Evolutionary conservation across 2,797 vertebrate genomes (phyloP).

Genomic region (Sebastiscus albofasciatus): DNA sequence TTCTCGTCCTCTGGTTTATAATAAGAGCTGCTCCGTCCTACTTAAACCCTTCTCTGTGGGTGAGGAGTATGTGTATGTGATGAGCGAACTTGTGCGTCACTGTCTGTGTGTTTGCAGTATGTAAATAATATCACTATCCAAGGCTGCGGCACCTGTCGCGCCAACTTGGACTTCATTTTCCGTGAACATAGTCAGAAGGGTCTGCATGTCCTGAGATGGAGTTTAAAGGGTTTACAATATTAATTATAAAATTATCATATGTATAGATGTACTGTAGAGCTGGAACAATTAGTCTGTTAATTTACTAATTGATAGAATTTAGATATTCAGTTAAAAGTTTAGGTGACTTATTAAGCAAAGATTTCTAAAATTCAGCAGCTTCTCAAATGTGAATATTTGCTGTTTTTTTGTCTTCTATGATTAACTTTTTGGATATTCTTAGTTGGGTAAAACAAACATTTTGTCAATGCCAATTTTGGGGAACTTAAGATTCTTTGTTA

Average conservation of each 20-base stretch:
- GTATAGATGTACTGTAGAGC: not conserved
- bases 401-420: not conserved
- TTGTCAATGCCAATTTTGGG: not conserved
- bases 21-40: constrained; percentile 47
- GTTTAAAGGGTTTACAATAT: not conserved
- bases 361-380: not conserved
- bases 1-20: constrained; percentile 58
- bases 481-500: not conserved
- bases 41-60: constrained; percentile 37
- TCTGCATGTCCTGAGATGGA: not conserved
- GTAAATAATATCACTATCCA: constrained; percentile 23
- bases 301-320: not conserved
- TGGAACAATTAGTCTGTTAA: not conserved
- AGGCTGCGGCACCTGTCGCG: constrained; percentile 28
- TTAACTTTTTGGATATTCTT: not conserved
- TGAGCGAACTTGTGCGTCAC: not conserved
- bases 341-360: not conserved
- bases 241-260: not conserved
- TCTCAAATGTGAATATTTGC: not conserved
- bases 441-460: not conserved
- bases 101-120: constrained; percentile 31
- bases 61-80: not conserved
- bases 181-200: not conserved
- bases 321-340: not conserved
- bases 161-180: not conserved